Base-by-base conservation (phyloP, 2,888 invertebrate genomes). In the Theretra japonica region DNA sequence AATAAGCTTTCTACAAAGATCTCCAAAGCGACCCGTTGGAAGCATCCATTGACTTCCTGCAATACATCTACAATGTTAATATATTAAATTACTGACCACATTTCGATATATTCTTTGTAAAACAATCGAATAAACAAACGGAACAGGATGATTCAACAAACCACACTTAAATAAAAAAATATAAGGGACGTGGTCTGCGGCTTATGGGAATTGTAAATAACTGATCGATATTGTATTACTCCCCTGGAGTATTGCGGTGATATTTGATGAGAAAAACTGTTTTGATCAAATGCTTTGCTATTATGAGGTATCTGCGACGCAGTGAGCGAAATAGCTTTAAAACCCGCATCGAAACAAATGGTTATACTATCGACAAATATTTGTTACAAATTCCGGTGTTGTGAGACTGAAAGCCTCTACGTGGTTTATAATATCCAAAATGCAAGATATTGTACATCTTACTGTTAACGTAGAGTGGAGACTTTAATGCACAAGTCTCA, bases 101-200 rank as follows among this genome's bases (percentile, higher is more conserved):
- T 53, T 17, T 53, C 53, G 6, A n/a, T 53, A n/a, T 53, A n/a
- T 53, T 53, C 58, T 25, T 11, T 23, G 15, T 23, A 58, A 58
- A 25, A 15, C 25, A 23, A 25, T 58, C 17, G 17, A 53, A 25
- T 57, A 25, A 58, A 17, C 17, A 58, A 58, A 58, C 25, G 23
- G 25, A 23, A 58, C 15, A 21, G 25, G 25, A 58, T 58, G 23
- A 23, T 58, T 17, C 7, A 65, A 23, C 17, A 48, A 48, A 65
- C 65, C 65, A 23, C 65, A 65, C 4, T n/a, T 23, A 41, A 41
- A 33, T 62, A 65, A 62, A 15, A 4, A 59, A 59, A 60, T 60
- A 8, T n/a, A 65, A 41, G 65, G 65, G 65, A 65, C 23, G 65
- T 23, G 65, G 65, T 65, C 53, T 25, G 25, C 17, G 48, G 65